Evolutionary conservation across 2,113 vertebrate species (phyloP), one percentile per base, ranked within the genome.

Genomic region (Corapipo altera): DNA sequence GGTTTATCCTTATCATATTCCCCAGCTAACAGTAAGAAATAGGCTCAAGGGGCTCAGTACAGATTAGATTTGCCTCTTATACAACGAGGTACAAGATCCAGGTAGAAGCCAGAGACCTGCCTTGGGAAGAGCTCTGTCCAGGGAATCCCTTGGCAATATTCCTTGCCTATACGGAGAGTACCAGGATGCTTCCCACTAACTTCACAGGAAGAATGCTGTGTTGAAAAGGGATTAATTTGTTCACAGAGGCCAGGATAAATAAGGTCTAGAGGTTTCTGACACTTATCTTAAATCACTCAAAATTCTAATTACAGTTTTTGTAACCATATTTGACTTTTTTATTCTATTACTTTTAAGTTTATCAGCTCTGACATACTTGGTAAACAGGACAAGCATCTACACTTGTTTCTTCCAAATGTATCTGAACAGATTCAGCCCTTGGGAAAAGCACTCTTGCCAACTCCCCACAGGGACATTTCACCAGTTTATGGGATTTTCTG

Each of bases 1-100:
- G 49, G 52, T 93, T 97, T 96, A 96, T 95, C 90, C 96, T 97
- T 89, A 94, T 95, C 96, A 96, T 93, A 81, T 94, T 92, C 88
- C 89, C 88, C 87, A 93, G 92, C 85, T 96, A 94, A 91, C 43
- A 1, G 79, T 87, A 85, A 89, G 94, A 95, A 91, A 90, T 57
- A 95, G 80, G 90, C 95, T 96, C 90, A 79, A 91, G 95, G 89
- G 87, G 93, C 77, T 97, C 96, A 96, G 88, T 88, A 58, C 0
- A 1, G 96, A 96, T 96, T 93, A 96, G 90, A 81, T 83, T 95
- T 23, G 2, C 77, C 93, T 91, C 73, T 97, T 96, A 96, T 22
- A 41, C 88, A 97, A 97, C 69, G 17, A 66, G 58, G 49, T 80
- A 46, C 32, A 46, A 59, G 91, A 94, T 75, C 52, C 89, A 91